phyloP scores from a whole-genome alignment of 2,888 invertebrate species.

The Orthonychiurus folsomi region DNA sequence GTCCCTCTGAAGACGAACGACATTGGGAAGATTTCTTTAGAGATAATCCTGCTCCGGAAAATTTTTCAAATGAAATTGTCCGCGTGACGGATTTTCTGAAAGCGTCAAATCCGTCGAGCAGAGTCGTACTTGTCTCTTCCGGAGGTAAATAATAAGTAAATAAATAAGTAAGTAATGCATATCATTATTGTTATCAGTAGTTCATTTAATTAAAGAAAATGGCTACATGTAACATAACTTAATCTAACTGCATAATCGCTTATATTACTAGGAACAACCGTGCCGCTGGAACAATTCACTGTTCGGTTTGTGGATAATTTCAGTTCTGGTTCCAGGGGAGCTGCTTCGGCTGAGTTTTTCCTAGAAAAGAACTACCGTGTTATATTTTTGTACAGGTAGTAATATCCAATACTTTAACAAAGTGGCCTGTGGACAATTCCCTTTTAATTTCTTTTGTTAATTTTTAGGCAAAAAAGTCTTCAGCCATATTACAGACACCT shows the following conservation, averaged over 20 bases:
- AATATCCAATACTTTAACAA: not conserved
- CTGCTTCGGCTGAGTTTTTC: constrained; percentile 93
- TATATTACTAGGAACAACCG: too few species aligned
- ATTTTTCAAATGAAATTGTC: constrained; percentile 64
- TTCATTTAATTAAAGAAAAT: too few species aligned
- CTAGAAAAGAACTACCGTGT: constrained; percentile 69
- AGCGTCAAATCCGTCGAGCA: not conserved
- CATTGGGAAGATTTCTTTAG: constrained; percentile 81
- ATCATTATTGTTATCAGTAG: too few species aligned
- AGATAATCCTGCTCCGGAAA: constrained; percentile 64
- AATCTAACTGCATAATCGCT: too few species aligned
- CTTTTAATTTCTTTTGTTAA: constrained; percentile 42
- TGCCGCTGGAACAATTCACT: constrained; percentile 92
- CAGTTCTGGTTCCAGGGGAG: constrained; percentile 90
- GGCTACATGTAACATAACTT: too few species aligned
- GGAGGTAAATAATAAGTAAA: too few species aligned
- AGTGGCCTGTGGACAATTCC: not conserved
- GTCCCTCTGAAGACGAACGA: constrained; percentile 6
- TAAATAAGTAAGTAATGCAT: too few species aligned
- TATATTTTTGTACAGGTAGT: constrained; percentile 73
- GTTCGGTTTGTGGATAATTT: constrained; percentile 98
- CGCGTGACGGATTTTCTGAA: constrained; percentile 53
- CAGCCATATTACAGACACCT: constrained; percentile 88
- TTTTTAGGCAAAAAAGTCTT: constrained; percentile 66
- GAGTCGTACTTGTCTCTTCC: constrained; percentile 29